phyloP scores from a whole-genome alignment of 2,888 invertebrate species.

The Icerya purchasi region DNA sequence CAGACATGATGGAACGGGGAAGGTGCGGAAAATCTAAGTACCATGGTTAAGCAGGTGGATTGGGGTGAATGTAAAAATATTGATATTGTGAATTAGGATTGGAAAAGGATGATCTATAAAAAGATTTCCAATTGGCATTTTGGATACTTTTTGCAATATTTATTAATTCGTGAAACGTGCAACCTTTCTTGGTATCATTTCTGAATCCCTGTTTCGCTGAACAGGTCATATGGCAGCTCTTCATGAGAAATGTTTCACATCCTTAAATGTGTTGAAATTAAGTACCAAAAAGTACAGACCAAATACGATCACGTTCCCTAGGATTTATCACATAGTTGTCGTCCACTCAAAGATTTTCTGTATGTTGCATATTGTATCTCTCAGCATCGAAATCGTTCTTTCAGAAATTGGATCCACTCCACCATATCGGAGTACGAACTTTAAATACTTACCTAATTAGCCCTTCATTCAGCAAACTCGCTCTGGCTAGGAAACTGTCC shows the following conservation, averaged over 20 bases:
- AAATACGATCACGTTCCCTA: background rate
- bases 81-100: no score
- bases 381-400: background rate
- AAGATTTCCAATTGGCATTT: no score
- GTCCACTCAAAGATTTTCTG: background rate
- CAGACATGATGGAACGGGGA: no score
- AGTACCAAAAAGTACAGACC: background rate
- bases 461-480: background rate
- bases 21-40: no score
- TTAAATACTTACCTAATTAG: background rate
- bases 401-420: background rate
- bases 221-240: background rate
- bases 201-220: background rate
- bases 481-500: background rate
- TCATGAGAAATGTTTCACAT: background rate
- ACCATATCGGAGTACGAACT: background rate
- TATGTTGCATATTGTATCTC: no score
- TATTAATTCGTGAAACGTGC: no score
- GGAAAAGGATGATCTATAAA: no score
- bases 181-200: constrained; percentile 1
- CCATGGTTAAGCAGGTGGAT: no score
- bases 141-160: no score
- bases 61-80: no score
- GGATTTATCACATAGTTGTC: background rate
- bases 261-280: background rate